Evolutionary conservation across 2,888 invertebrate species (phyloP), one percentile per base, ranked within the genome.

Genomic region (Aleiodes alternator): DNA sequence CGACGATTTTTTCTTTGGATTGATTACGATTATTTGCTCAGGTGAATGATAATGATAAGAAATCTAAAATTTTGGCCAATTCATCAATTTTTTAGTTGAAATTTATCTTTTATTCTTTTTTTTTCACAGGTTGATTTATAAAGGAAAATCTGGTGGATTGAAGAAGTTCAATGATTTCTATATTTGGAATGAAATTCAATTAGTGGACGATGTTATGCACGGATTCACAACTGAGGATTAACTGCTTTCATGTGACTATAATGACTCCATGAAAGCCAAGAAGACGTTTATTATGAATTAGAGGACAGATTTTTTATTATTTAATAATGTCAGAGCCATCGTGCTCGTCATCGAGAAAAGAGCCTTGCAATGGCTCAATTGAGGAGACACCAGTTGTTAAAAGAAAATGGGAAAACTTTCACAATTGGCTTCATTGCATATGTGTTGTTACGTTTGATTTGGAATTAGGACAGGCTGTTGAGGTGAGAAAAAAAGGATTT

Each of bases 361-460:
- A 72, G 55, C 61, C 69, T 64, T n/a, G 68, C 31, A 78, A 78
- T 73, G 73, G 75, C 29, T 64, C 64, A 12, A 16, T 50, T 7
- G 76, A 71, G n/a, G 75, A 77, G 2, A 75, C 53, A 29, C 7
- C 64, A 50, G 77, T 75, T 69, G 72, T 77, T 8, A 81, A 73
- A 50, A 43, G 73, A 50, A 85, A 86, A 80, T 96, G 96, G 95
- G 93, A 94, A 85, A 92, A 92, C 85, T 94, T 96, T 90, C 93
- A 94, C 74, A 96, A 97, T 90, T 99, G 99, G 99, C 92, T 99
- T 81, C 96, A 98, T 88, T 98, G 98, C 87, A 95, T 99, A 84
- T 98, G 98, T 90, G 96, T 99, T 78, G 98, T 99, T 69, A 99
- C 98, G 9, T 99, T 99, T 91, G 99, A 99, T 92, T 92, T 99